A percentile compares a stretch with the other conserved stretches of the same genome.
Evolutionary conservation across 2,888 invertebrate species (phyloP).

Genomic region (Lepetodrilus schrolli): DNA sequence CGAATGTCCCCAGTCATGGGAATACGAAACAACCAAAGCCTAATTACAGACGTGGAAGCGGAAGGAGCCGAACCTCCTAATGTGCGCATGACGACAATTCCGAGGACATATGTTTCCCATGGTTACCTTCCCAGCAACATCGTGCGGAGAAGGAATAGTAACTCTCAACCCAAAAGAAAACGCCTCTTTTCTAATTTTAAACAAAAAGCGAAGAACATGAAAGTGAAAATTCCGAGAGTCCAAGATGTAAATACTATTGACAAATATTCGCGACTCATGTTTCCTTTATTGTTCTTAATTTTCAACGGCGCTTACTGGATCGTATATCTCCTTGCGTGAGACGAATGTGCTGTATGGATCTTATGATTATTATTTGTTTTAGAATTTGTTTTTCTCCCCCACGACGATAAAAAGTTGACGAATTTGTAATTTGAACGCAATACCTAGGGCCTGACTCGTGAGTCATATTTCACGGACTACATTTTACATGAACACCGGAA

Average conservation of each 20-base stretch:
- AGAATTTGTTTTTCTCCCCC: not conserved
- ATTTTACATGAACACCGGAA: not conserved
- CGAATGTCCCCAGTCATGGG: constrained; percentile 89
- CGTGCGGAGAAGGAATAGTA: constrained; percentile 57
- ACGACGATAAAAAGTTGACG: not conserved
- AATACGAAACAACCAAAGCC: constrained; percentile 78
- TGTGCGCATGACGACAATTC: constrained; percentile 59
- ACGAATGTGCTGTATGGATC: not conserved
- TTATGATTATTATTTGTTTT: not conserved
- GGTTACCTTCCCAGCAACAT: constrained; percentile 61
- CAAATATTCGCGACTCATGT: constrained; percentile 95
- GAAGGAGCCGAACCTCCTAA: constrained; percentile 45
- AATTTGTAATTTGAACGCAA: not conserved
- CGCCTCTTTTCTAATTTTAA: constrained; percentile 62
- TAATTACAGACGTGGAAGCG: constrained; percentile 62
- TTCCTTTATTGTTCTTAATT: constrained; percentile 94
- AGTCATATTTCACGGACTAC: not conserved
- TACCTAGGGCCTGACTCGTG: not conserved
- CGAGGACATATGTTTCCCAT: constrained; percentile 62
- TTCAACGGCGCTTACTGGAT: constrained; percentile 98
- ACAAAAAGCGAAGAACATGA: constrained; percentile 66
- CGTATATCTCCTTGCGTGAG: constrained; percentile 77
- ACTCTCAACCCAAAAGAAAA: constrained; percentile 50
- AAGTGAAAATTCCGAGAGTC: constrained; percentile 76
- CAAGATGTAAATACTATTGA: constrained; percentile 98